phyloP scores from a whole-genome alignment of 2,113 vertebrate species.

The Centrocercus urophasianus region DNA sequence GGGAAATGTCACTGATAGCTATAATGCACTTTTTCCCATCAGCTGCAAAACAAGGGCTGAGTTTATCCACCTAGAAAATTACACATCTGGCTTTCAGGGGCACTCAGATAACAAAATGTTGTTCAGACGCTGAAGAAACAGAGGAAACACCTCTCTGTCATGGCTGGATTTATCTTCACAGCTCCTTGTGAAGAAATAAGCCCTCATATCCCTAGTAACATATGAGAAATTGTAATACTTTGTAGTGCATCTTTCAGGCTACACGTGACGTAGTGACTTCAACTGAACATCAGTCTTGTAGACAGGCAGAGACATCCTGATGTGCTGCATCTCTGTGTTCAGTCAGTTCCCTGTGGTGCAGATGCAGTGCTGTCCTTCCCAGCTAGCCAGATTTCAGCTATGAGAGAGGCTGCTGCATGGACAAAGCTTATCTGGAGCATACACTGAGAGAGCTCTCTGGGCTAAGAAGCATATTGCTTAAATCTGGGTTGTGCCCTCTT shows the following conservation, averaged over 20 bases:
- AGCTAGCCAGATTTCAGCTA: not conserved
- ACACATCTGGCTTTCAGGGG: not conserved
- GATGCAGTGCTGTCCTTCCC: not conserved
- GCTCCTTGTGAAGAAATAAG: not conserved
- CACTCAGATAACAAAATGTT: not conserved
- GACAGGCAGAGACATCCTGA: rapidly evolving
- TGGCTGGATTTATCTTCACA: not conserved
- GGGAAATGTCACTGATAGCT: constrained; percentile 22
- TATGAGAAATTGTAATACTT: not conserved
- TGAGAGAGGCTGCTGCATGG: not conserved
- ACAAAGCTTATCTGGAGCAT: not conserved
- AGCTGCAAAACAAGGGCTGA: constrained; percentile 15
- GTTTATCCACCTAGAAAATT: constrained; percentile 32
- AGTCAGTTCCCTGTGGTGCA: not conserved
- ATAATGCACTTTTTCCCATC: constrained; percentile 22
- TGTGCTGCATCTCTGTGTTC: not conserved
- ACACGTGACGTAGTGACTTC: not conserved
- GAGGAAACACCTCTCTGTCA: not conserved
- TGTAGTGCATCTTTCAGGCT: not conserved
- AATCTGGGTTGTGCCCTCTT: not conserved
- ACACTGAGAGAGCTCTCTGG: not conserved
- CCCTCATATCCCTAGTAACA: rapidly evolving
- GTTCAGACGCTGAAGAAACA: no score
- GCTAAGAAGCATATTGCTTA: not conserved
- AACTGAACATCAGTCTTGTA: not conserved